Evolutionary conservation across 2,113 vertebrate species (phyloP), one percentile per base, ranked within the genome.

Genomic region (Electrona antarctica): DNA sequence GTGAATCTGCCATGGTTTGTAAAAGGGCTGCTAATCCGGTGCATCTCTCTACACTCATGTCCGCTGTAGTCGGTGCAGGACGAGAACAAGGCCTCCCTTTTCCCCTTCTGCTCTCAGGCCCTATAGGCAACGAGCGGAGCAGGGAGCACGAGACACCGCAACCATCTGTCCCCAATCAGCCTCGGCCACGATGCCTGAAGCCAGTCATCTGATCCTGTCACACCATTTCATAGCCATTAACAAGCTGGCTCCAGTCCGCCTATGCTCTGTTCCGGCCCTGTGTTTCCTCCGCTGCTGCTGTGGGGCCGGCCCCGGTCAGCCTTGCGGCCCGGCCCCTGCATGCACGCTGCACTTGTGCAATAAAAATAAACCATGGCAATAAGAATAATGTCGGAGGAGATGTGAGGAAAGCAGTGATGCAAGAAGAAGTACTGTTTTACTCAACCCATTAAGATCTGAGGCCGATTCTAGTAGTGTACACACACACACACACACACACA

Each of bases 201-300:
- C 46, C 57, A 71, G 76, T 82, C 76, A 76, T 61, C 70, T 85
- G 76, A 85, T 72, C 66, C 69, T 15, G 63, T 77, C 74, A 80
- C 59, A 61, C 60, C 68, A 74, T 67, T 59, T 75, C 71, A 79
- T 67, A 60, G 54, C 54, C 67, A 69, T 75, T 76, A 78, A 67
- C 67, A 60, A 68, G 72, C 52, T 63, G 61, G 69, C 55, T 57
- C 51, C 33, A 41, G 3, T 41, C 33, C 33, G 33, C 33, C 21
- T 41, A 3, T 6, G 33, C 33, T 41, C 33, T 6, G 1, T 6
- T 41, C 33, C 33, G 56, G 33, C n/a, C 8, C 54, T 56, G 60
- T 45, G 29, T 13, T 57, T 67, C 29, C 41, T 8, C 33, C 10
- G 21, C 21, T 57, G 13, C 33, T 41, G 33, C 33, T 41, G 33